Evolutionary conservation across 2,113 vertebrate genomes (phyloP).

Genomic region (Pelecanus crispus): DNA sequence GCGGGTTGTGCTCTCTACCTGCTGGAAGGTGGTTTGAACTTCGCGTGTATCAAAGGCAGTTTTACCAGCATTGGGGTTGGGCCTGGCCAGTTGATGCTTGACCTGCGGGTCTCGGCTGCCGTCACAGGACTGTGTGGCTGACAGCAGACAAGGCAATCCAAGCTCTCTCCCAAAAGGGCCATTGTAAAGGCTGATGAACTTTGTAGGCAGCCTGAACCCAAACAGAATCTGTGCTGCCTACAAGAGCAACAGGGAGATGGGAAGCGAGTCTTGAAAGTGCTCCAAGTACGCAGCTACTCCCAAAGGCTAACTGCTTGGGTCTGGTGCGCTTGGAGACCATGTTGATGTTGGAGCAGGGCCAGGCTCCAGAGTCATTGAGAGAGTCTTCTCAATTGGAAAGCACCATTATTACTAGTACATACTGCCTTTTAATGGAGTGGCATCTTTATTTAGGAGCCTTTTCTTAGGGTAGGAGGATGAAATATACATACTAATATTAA

Average conservation of each 20-base stretch:
- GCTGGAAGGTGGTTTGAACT: neutral
- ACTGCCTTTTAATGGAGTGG: neutral
- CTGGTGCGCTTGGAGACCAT: neutral
- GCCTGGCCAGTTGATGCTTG: neutral
- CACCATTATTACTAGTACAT: neutral
- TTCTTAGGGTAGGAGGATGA: neutral
- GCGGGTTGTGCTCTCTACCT: neutral
- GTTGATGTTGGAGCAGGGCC: neutral
- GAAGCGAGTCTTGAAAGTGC: neutral
- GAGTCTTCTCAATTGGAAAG: neutral
- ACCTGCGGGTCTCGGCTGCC: neutral
- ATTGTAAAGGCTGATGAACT: neutral
- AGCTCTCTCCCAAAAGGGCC: neutral
- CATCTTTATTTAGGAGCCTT: neutral
- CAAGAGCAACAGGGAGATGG: neutral
- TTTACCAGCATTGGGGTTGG: neutral
- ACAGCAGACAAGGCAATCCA: neutral
- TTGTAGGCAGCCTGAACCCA: neutral
- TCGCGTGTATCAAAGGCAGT: fast-evolving
- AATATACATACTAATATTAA: neutral
- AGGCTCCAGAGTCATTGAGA: neutral
- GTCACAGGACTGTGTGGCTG: neutral
- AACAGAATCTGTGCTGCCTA: neutral
- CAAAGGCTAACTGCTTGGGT: neutral
- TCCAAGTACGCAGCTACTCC: neutral